Conservation (phyloP, 1,140 invertebrate species). For the Araneus ventricosus region DNA sequence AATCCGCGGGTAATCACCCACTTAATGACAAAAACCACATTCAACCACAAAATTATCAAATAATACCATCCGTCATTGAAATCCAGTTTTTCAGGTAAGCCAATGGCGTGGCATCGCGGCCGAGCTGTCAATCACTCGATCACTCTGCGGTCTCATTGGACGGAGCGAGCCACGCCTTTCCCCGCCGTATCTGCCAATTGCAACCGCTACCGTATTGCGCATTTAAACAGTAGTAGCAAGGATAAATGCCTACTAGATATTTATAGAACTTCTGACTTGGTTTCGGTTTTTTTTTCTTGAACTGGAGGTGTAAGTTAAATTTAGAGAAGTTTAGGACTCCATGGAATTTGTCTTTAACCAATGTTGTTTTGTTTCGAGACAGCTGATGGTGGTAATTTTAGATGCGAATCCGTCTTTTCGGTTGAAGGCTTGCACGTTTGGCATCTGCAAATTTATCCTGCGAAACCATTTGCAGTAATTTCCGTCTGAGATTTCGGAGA, state of each 20-base stretch:
- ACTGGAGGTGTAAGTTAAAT: constrained; percentile 7
- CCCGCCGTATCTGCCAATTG: constrained; percentile 65
- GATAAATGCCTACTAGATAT: constrained; percentile 70
- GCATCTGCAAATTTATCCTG: constrained; percentile 1
- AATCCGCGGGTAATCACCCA: constrained; percentile 33
- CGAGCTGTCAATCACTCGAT: constrained; percentile 47
- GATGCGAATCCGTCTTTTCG: neutral
- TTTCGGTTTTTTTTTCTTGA: neutral
- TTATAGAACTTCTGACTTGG: constrained; percentile 35
- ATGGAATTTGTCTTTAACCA: neutral
- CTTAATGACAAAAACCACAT: constrained; percentile 55
- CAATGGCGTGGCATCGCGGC: constrained; percentile 47
- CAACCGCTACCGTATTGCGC: constrained; percentile 72
- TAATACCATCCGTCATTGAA: constrained; percentile 55
- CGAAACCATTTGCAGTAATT: constrained; percentile 11
- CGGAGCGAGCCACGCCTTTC: constrained; percentile 34
- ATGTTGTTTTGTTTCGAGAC: constrained; percentile 8
- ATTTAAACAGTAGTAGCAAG: constrained; percentile 72
- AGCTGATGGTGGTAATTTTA: constrained; percentile 59
- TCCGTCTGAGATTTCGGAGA: neutral
- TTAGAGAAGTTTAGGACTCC: constrained; percentile 6
- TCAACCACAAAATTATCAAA: constrained; percentile 68
- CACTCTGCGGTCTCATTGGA: constrained; percentile 20
- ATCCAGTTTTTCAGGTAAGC: constrained; percentile 26
- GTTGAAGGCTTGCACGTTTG: neutral